These are phyloP conservation scores for Sebastes vulpes DNA, from an alignment of 2,797 vertebrate genomes.

Conservation along the genomic window DNA sequence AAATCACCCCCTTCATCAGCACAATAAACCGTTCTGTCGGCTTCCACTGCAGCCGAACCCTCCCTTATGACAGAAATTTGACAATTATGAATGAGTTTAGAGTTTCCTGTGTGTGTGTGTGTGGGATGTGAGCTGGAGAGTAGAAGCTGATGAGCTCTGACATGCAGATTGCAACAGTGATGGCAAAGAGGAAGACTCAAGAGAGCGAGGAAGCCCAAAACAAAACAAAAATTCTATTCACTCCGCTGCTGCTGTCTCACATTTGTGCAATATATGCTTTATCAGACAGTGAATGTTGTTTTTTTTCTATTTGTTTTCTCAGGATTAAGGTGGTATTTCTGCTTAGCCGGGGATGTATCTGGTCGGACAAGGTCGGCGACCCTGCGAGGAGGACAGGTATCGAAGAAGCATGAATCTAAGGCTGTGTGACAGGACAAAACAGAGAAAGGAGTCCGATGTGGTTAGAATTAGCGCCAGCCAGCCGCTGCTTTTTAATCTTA, in stretches of 20 bases:
- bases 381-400: conserved; percentile 52
- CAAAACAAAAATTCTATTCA: conserved; percentile 11
- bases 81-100: conserved; percentile 40
- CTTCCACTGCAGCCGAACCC: conserved; percentile 10
- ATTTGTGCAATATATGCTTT: conserved; percentile 29
- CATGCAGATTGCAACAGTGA: conserved; percentile 38
- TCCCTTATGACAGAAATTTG: conserved; percentile 15
- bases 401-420: conserved; percentile 53
- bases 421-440: conserved; percentile 45
- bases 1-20: background rate
- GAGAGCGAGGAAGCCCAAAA: background rate
- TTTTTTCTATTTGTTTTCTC: conserved; percentile 31
- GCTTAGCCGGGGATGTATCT: conserved; percentile 41
- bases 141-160: conserved; percentile 49
- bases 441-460: conserved; percentile 20
- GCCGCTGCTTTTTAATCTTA: conserved; percentile 33
- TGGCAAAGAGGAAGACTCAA: conserved; percentile 23
- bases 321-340: conserved; percentile 45
- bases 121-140: conserved; percentile 21
- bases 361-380: conserved; percentile 59
- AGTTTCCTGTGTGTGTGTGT: conserved; percentile 27
- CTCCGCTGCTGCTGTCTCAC: conserved; percentile 21
- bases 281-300: conserved; percentile 3
- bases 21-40: conserved; percentile 8
- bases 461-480: conserved; percentile 35